Conservation (phyloP, 30 jellyfish, hydroid and myxozoan species). For the Rhopilema esculentum region DNA sequence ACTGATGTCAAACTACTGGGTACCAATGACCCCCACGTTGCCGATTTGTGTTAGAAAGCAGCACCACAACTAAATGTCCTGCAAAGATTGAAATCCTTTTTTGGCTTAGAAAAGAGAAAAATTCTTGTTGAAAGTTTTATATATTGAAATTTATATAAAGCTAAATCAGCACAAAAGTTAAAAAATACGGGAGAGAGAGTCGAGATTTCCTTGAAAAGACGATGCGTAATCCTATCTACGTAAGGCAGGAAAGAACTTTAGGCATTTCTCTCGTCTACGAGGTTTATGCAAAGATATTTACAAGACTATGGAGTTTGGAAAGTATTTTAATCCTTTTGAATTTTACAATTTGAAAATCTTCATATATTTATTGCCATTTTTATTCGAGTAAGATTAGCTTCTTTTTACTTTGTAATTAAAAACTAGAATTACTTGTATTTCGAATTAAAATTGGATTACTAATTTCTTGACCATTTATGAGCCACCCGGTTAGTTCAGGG, state of each 20-base stretch:
- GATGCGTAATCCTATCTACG: not conserved
- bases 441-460: too few species aligned
- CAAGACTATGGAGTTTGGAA: too few species aligned
- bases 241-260: not conserved
- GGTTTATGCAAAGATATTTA: not conserved
- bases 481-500: too few species aligned
- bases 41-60: not conserved
- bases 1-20: not conserved
- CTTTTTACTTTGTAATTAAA: too few species aligned
- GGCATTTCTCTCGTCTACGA: not conserved
- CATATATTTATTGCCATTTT: too few species aligned
- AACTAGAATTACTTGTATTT: too few species aligned
- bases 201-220: not conserved
- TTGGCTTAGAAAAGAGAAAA: not conserved
- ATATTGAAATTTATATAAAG: slow-evolving; percentile 5
- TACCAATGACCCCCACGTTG: not conserved
- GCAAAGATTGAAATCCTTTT: not conserved
- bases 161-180: slow-evolving; percentile 4
- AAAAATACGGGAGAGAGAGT: not conserved
- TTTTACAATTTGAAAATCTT: too few species aligned
- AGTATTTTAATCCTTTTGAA: too few species aligned
- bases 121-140: slow-evolving; percentile 23
- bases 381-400: too few species aligned
- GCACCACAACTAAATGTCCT: slow-evolving; percentile 46
- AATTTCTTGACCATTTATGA: too few species aligned